These are phyloP conservation scores for Seriola dumerili DNA, from an alignment of 2,113 vertebrate species.

Conservation along the genomic window DNA sequence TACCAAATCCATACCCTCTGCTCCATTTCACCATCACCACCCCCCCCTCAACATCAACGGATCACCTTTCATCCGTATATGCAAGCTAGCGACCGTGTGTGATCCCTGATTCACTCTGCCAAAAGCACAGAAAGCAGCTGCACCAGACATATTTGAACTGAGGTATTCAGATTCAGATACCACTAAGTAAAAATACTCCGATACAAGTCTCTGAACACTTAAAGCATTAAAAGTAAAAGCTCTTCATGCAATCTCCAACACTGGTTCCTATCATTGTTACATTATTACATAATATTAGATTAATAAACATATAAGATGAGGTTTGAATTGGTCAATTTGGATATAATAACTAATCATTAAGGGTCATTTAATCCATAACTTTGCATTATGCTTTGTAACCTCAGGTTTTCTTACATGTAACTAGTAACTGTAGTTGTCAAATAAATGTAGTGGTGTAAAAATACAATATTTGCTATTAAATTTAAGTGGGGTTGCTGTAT, in stretches of 20 bases:
- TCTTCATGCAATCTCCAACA: too few relatives aligned
- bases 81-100: not conserved
- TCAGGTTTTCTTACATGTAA: not conserved
- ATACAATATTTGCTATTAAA: not conserved
- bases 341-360: not conserved
- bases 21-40: slow-evolving; percentile 3
- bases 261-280: too few relatives aligned
- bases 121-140: not conserved
- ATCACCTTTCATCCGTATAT: slow-evolving; percentile 59
- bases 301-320: too few relatives aligned
- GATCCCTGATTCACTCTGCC: slow-evolving; percentile 3
- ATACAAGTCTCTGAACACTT: not conserved
- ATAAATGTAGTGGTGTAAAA: not conserved
- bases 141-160: slow-evolving; percentile 23
- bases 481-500: not conserved
- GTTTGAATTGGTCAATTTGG: not conserved
- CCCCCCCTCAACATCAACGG: slow-evolving; percentile 50
- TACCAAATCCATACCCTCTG: slow-evolving; percentile 64
- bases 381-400: not conserved
- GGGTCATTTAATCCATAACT: not conserved
- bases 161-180: not conserved
- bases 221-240: not conserved
- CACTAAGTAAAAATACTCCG: not conserved
- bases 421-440: not conserved
- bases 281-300: too few relatives aligned